phyloP scores from a whole-genome alignment of 30 jellyfish, hydroid and myxozoan genomes.

The Catostylus mosaicus region DNA sequence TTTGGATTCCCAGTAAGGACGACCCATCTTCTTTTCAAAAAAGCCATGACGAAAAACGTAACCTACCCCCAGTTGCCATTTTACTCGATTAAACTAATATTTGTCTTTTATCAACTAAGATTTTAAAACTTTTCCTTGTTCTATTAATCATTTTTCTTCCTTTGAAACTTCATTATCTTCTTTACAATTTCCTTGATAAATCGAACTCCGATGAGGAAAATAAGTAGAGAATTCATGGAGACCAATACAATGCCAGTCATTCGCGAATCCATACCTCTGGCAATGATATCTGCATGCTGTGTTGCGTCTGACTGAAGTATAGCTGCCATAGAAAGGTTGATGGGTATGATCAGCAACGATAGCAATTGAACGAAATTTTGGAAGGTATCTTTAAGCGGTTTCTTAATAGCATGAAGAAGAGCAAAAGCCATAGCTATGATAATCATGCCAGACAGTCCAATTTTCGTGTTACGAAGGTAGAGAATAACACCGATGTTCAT shows the following conservation, averaged over 20 bases:
- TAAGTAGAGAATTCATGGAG: neutral
- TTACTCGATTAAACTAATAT: too few relatives aligned
- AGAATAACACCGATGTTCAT: conserved; percentile 24
- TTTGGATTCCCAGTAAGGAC: too few relatives aligned
- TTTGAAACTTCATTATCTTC: neutral
- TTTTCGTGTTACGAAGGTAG: neutral
- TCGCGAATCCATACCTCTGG: neutral
- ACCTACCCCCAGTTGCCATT: too few relatives aligned
- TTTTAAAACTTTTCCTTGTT: too few relatives aligned
- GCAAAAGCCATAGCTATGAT: conserved; percentile 6
- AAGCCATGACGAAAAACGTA: too few relatives aligned
- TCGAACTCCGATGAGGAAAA: neutral
- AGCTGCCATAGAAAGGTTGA: conserved; percentile 35
- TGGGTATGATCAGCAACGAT: conserved; percentile 1
- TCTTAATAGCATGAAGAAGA: conserved; percentile 13
- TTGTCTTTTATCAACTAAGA: too few relatives aligned
- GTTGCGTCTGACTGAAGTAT: neutral
- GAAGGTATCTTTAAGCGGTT: conserved; percentile 12
- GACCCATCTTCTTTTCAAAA: too few relatives aligned
- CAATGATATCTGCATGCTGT: neutral
- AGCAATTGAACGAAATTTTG: conserved; percentile 22
- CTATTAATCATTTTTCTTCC: neutral
- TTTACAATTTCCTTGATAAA: neutral
- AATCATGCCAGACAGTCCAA: conserved; percentile 6
- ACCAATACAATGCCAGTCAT: neutral